Evolutionary conservation across 2,888 invertebrate genomes (phyloP).

Genomic region (Synergus itoensis): DNA sequence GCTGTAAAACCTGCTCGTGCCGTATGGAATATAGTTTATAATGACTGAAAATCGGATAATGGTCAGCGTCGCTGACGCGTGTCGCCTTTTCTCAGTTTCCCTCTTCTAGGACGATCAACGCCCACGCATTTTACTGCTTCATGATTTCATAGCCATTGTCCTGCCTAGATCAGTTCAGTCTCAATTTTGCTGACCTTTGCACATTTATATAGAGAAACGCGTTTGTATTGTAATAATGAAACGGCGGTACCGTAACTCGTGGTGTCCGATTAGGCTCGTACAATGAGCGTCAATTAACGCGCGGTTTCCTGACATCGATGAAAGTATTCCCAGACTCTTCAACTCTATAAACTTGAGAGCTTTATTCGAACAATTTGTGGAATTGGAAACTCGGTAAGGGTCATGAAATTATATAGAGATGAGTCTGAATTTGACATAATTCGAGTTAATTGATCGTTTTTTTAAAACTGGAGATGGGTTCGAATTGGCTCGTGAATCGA

Average conservation of each 20-base stretch:
- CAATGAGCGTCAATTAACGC: constrained; percentile 53
- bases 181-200: constrained; percentile 34
- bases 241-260: constrained; percentile 42
- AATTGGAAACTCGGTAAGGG: background rate
- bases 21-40: constrained; percentile 48
- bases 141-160: constrained; percentile 62
- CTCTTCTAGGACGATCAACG: constrained; percentile 59
- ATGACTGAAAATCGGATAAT: constrained; percentile 56
- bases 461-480: too few relatives aligned
- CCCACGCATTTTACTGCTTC: constrained; percentile 60
- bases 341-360: constrained; percentile 17
- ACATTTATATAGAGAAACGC: constrained; percentile 29
- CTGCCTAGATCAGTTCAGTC: constrained; percentile 44
- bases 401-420: background rate
- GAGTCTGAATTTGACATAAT: background rate
- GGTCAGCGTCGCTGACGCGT: constrained; percentile 50
- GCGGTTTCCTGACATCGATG: constrained; percentile 31
- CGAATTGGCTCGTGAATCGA: too few relatives aligned
- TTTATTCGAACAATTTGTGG: constrained; percentile 28
- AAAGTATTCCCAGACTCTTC: constrained; percentile 30
- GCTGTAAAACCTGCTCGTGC: constrained; percentile 43
- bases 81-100: constrained; percentile 54
- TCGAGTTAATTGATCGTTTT: too few relatives aligned
- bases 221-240: constrained; percentile 43
- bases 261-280: constrained; percentile 52